Evolutionary conservation across 2,113 vertebrate genomes (phyloP).

Genomic region (Diadophis punctatus): DNA sequence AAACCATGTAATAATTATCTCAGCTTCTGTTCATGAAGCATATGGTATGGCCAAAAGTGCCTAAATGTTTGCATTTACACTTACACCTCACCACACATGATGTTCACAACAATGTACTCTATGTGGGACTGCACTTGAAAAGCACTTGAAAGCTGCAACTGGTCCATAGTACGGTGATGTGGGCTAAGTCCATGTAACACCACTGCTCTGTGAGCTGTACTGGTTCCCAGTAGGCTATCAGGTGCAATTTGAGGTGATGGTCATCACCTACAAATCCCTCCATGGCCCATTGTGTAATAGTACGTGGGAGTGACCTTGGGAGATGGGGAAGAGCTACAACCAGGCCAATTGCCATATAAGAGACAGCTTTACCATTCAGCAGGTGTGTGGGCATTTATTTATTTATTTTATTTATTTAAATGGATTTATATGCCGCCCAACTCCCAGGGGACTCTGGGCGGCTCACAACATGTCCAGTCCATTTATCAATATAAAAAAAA

Average conservation of each 20-base stretch:
- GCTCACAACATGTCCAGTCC: too few relatives aligned
- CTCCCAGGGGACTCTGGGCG: too few relatives aligned
- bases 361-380: not conserved
- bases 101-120: not conserved
- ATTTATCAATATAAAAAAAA: too few relatives aligned
- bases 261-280: not conserved
- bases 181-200: not conserved
- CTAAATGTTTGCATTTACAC: not conserved
- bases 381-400: not conserved
- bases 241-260: not conserved
- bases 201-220: not conserved
- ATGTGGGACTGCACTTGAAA: not conserved
- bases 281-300: not conserved
- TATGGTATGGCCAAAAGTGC: not conserved
- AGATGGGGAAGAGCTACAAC: not conserved
- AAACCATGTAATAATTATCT: not conserved
- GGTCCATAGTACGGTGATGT: not conserved
- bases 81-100: not conserved
- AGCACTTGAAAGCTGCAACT: not conserved
- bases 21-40: not conserved
- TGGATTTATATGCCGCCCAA: too few relatives aligned
- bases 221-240: not conserved
- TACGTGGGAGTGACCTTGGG: not conserved
- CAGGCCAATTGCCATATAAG: not conserved
- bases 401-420: too few relatives aligned